These are phyloP conservation scores for Macrotus californicus DNA, from an alignment of 2,113 vertebrate species.

Conservation along the genomic window DNA sequence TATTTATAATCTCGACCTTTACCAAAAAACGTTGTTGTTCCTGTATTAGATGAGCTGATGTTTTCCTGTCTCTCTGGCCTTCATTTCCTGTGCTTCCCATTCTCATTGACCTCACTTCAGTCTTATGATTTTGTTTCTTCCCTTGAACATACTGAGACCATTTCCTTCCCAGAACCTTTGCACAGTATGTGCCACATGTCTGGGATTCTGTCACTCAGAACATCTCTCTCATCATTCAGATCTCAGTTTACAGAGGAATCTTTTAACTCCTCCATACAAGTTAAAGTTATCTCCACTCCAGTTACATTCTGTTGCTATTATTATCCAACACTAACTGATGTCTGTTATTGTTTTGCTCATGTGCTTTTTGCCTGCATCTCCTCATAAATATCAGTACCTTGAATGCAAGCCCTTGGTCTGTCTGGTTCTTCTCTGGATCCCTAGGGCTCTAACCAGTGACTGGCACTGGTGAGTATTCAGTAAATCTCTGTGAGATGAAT, in stretches of 20 bases:
- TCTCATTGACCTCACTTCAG: not conserved
- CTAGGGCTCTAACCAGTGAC: too few species aligned
- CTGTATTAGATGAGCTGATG: not conserved
- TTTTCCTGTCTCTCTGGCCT: not conserved
- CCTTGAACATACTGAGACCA: not conserved
- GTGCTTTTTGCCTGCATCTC: not conserved
- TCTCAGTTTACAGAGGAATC: not conserved
- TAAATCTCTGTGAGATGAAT: not conserved
- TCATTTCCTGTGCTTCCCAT: not conserved
- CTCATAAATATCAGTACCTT: not conserved
- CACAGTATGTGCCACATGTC: not conserved
- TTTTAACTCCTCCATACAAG: not conserved
- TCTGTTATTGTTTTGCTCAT: not conserved
- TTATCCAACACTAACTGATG: not conserved
- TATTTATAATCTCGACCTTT: not conserved
- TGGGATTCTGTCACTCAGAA: not conserved
- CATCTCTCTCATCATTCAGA: not conserved
- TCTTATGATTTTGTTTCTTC: not conserved
- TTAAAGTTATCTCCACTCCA: not conserved
- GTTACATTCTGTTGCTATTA: not conserved
- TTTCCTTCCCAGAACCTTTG: not conserved
- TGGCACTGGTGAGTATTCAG: not conserved
- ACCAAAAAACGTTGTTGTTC: not conserved
- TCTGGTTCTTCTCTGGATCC: not conserved
- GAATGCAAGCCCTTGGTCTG: not conserved